Percentiles rank a stretch among this genome's conserved stretches.
phyloP scores from a whole-genome alignment of 2,113 vertebrate genomes.

The Neotragus pygmaeus region DNA sequence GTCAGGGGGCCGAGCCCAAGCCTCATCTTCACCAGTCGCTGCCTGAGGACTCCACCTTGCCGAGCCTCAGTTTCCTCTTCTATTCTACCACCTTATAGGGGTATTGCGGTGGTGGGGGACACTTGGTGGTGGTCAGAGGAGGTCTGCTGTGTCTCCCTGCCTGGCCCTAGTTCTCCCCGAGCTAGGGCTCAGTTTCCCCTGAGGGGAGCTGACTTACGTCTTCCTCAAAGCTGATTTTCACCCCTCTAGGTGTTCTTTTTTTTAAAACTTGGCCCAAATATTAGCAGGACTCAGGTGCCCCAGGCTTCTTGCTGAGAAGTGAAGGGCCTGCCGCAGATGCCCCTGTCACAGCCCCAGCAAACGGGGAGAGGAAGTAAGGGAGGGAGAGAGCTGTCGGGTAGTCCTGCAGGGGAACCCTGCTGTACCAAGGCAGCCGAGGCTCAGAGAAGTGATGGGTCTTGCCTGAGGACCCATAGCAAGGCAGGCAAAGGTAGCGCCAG shows the following conservation, averaged over 20 bases:
- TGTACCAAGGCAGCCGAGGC: neutral
- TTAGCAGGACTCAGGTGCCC: neutral
- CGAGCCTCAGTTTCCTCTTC: neutral
- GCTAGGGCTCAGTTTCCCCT: neutral
- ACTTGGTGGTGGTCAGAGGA: neutral
- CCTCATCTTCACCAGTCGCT: neutral
- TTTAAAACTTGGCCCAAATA: neutral
- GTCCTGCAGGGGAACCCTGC: neutral
- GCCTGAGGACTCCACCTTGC: neutral
- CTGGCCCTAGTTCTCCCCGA: neutral
- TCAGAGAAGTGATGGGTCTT: neutral
- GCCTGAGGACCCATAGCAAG: neutral
- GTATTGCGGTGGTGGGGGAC: neutral
- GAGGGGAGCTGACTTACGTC: neutral
- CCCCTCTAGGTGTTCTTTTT: neutral
- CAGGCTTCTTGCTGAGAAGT: neutral
- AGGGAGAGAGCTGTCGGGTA: neutral
- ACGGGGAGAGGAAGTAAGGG: neutral
- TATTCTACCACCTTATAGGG: neutral
- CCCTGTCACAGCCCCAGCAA: neutral
- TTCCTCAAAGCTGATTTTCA: neutral
- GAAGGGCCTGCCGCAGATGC: neutral
- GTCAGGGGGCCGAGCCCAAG: neutral
- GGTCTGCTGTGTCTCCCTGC: neutral
- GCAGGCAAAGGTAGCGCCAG: neutral